Conservation (phyloP, 2,888 invertebrate species). For the Coenonympha arcania region DNA sequence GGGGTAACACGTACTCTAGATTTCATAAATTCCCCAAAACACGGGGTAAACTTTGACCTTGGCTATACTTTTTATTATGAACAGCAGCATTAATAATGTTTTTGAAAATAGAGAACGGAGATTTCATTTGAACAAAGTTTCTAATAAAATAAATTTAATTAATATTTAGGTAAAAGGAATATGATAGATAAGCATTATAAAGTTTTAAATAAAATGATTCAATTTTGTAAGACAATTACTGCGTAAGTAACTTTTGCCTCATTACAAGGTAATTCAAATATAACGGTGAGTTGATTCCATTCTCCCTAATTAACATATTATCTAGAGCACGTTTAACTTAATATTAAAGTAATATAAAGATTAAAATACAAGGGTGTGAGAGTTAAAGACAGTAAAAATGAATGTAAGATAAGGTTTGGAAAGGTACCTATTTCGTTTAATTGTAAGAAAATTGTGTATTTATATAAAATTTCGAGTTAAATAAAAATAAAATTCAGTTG, state of each 20-base stretch:
- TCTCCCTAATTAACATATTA: constrained; percentile 2
- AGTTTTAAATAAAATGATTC: neutral
- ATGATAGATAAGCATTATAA: neutral
- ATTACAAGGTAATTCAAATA: neutral
- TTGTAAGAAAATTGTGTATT: constrained; percentile 1
- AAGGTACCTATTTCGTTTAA: neutral
- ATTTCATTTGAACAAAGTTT: too few relatives aligned
- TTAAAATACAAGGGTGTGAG: constrained; percentile 5
- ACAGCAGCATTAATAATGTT: neutral
- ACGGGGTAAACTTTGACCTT: neutral
- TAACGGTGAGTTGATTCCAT: neutral
- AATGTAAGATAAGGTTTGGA: neutral
- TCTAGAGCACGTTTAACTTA: constrained; percentile 26
- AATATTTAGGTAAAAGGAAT: too few relatives aligned
- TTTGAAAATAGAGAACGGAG: neutral
- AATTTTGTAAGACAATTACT: neutral
- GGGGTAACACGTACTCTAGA: constrained; percentile 26
- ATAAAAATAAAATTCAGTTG: too few relatives aligned
- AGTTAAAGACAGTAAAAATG: neutral
- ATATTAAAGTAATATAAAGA: constrained; percentile 20
- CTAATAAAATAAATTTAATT: too few relatives aligned
- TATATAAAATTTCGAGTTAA: too few relatives aligned
- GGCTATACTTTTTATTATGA: neutral
- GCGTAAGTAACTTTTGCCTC: neutral
- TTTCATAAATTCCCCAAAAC: constrained; percentile 5